Evolutionary conservation across 2,888 invertebrate species (phyloP).

Genomic region (Priocnemis perturbator): DNA sequence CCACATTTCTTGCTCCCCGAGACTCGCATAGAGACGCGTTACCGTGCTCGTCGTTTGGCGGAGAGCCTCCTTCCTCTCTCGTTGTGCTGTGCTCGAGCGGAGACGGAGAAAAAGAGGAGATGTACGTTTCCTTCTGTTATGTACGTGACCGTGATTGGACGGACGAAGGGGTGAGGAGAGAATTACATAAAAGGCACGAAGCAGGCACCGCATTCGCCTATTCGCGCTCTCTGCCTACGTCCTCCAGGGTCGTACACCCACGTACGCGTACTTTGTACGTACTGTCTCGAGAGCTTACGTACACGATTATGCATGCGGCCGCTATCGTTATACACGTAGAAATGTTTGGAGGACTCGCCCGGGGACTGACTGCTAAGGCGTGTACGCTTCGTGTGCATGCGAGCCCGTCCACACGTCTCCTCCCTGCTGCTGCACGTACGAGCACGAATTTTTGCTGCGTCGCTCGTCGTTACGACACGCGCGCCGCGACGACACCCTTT

Average conservation of each 20-base stretch:
- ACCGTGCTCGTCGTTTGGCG: no score
- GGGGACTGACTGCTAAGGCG: background rate
- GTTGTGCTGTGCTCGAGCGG: no score
- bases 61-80: no score
- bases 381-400: no score
- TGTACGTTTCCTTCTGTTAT: conserved; percentile 31
- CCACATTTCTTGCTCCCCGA: no score
- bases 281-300: conserved; percentile 36
- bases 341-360: conserved; percentile 33
- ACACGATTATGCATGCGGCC: conserved; percentile 46
- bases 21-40: no score
- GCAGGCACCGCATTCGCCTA: conserved; percentile 52
- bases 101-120: background rate
- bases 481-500: no score
- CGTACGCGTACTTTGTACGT: conserved; percentile 38
- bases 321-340: conserved; percentile 25
- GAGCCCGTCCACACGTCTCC: no score
- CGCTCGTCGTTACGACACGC: no score
- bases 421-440: no score
- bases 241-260: conserved; percentile 63
- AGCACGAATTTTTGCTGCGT: no score
- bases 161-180: conserved; percentile 54
- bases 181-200: conserved; percentile 63
- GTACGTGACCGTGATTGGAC: conserved; percentile 54
- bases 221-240: conserved; percentile 62